Conservation (phyloP, 2,797 vertebrate species). For the Sebastes vulpes region DNA sequence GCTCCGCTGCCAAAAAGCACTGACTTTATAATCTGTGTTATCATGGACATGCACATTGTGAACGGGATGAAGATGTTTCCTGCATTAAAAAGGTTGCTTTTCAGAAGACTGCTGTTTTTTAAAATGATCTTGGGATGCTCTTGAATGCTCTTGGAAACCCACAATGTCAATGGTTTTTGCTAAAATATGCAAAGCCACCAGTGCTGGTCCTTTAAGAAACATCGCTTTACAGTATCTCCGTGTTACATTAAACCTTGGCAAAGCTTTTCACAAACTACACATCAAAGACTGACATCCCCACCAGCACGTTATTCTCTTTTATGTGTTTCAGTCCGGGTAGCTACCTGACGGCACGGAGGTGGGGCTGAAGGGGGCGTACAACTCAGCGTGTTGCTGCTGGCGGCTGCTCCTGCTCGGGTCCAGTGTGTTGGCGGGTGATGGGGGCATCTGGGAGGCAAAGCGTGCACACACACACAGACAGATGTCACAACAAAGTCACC, state of each 20-base stretch:
- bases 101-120: background rate
- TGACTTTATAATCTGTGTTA: background rate
- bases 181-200: background rate
- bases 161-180: background rate
- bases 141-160: background rate
- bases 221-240: background rate
- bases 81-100: background rate
- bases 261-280: constrained; percentile 3
- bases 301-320: background rate
- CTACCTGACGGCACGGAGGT: constrained; percentile 97
- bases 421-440: constrained; percentile 97
- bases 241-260: background rate
- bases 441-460: constrained; percentile 90
- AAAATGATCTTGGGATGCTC: background rate
- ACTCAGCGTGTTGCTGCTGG: constrained; percentile 88
- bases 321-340: constrained; percentile 10
- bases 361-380: constrained; percentile 95
- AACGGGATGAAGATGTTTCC: background rate
- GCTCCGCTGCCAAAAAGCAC: background rate
- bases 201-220: background rate
- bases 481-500: constrained; percentile 66
- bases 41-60: background rate
- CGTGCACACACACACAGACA: background rate
- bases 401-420: constrained; percentile 92
- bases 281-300: constrained; percentile 26